Percentiles rank a stretch among this genome's conserved stretches.
phyloP scores from a whole-genome alignment of 2,113 vertebrate species.

The Oostethus manadensis region DNA sequence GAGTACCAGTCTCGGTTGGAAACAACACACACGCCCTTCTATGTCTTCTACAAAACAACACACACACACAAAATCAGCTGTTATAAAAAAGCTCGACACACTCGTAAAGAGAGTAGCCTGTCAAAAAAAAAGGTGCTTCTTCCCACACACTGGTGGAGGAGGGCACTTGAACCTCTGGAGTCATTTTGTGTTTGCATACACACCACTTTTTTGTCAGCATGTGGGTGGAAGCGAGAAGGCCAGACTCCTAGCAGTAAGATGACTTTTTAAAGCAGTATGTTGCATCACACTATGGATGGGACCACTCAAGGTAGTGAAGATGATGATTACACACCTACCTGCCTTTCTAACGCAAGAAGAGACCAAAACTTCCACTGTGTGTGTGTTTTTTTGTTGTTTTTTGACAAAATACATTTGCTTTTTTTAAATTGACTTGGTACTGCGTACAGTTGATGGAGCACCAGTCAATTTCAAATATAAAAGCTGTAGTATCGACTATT shows the following conservation, averaged over 20 bases:
- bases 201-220: constrained; percentile 2
- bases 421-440: too few species aligned
- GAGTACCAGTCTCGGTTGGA: constrained; percentile 31
- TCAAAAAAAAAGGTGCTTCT: constrained; percentile 44
- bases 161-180: constrained; percentile 41
- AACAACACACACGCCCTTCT: constrained; percentile 6
- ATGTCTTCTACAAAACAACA: too few species aligned
- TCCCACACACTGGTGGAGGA: constrained; percentile 46
- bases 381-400: too few species aligned
- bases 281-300: background rate
- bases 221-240: constrained; percentile 12
- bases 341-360: too few species aligned
- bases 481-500: too few species aligned
- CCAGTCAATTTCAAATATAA: too few species aligned
- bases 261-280: background rate
- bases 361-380: too few species aligned
- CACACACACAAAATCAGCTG: background rate
- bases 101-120: constrained; percentile 2
- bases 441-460: too few species aligned
- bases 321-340: constrained; percentile 1
- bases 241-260: background rate
- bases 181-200: constrained; percentile 35
- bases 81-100: background rate
- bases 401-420: too few species aligned
- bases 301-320: background rate